phyloP scores from a whole-genome alignment of 2,797 vertebrate genomes.

The Fringilla coelebs region DNA sequence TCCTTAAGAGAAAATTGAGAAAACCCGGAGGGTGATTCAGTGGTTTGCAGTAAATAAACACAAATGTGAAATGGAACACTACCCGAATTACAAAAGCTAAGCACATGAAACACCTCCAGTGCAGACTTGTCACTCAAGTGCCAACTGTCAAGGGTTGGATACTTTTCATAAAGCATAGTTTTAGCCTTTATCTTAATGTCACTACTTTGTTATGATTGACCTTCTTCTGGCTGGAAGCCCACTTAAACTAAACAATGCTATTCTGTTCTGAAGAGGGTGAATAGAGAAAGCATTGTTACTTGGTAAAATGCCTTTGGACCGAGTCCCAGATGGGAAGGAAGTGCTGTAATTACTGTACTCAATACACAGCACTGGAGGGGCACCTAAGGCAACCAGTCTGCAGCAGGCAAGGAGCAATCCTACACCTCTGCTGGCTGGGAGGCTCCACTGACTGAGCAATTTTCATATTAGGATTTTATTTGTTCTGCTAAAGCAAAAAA shows the following conservation, averaged over 20 bases:
- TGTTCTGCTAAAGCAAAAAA: constrained; percentile 33
- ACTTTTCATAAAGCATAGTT: constrained; percentile 46
- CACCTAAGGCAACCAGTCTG: background rate
- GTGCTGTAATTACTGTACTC: constrained; percentile 51
- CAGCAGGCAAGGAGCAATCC: background rate
- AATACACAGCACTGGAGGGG: constrained; percentile 22
- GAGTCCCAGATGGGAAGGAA: constrained; percentile 68
- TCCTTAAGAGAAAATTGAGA: constrained; percentile 44
- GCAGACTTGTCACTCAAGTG: constrained; percentile 48
- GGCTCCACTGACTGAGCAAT: background rate
- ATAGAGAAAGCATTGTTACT: constrained; percentile 65
- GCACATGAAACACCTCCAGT: background rate
- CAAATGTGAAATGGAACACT: constrained; percentile 3
- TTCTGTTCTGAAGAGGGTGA: constrained; percentile 36
- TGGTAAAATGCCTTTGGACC: constrained; percentile 55
- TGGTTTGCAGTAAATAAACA: constrained; percentile 37
- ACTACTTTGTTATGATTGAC: constrained; percentile 66
- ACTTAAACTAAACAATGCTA: constrained; percentile 54
- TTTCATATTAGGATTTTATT: constrained; percentile 9
- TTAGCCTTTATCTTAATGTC: constrained; percentile 67
- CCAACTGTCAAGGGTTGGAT: constrained; percentile 28
- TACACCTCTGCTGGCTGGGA: background rate
- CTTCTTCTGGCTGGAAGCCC: constrained; percentile 64
- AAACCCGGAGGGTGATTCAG: constrained; percentile 32
- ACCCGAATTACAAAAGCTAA: constrained; percentile 34